Evolutionary conservation across 92 coral and sea anemone species (phyloP).

Genomic region (Paramuricea clavata): DNA sequence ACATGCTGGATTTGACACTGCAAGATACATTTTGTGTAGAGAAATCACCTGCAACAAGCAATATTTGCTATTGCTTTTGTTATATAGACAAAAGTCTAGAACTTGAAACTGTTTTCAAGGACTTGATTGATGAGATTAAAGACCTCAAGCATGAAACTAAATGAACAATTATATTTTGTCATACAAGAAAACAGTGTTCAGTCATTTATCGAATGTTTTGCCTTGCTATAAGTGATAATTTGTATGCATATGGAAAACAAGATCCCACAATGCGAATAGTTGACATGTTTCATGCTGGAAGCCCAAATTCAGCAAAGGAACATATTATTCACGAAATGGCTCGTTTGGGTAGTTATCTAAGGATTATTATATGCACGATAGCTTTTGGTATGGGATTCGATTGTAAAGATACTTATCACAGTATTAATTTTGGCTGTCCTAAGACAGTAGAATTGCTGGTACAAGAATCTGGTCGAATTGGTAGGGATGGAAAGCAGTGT

Average conservation of each 20-base stretch:
- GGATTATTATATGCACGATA: slow-evolving; percentile 1
- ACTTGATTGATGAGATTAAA: neutral
- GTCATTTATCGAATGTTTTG: slow-evolving; percentile 17
- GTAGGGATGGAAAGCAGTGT: slow-evolving; percentile 24
- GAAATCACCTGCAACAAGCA: slow-evolving; percentile 27
- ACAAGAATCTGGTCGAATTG: slow-evolving; percentile 21
- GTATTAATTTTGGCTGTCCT: slow-evolving; percentile 10
- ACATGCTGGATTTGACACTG: slow-evolving; percentile 14
- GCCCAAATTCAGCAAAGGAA: slow-evolving; percentile 21
- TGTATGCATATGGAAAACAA: slow-evolving; percentile 6
- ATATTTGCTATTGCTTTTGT: slow-evolving; percentile 4
- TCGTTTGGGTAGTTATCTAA: slow-evolving; percentile 2
- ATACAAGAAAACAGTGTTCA: slow-evolving; percentile 14
- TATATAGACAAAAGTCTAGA: slow-evolving; percentile 2
- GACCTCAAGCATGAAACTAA: neutral
- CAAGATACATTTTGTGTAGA: slow-evolving; percentile 29
- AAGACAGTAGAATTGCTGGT: slow-evolving; percentile 14
- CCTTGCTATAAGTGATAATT: neutral
- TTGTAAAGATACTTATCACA: slow-evolving; percentile 18
- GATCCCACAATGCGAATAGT: slow-evolving; percentile 10
- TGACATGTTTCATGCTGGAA: slow-evolving; percentile 33
- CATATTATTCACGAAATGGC: slow-evolving; percentile 11
- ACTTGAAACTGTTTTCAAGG: slow-evolving; percentile 18
- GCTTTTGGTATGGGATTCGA: slow-evolving; percentile 20
- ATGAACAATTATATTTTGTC: slow-evolving; percentile 19